Percentiles rank a stretch among this genome's conserved stretches.
Evolutionary conservation across 2,113 vertebrate species (phyloP).

Genomic region (Planiliza haematocheilus): DNA sequence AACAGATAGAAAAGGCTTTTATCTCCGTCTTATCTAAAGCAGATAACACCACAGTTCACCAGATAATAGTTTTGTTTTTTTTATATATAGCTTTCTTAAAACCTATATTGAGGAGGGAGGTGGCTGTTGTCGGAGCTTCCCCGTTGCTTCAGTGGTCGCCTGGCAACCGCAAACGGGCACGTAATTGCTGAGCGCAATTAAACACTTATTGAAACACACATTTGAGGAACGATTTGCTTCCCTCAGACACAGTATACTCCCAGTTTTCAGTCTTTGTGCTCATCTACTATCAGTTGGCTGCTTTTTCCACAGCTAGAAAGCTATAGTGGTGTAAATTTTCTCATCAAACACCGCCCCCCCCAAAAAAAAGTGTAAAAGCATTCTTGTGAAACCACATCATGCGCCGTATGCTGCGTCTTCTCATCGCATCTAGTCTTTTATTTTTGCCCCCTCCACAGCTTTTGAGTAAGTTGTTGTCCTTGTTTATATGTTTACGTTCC

Average conservation of each 20-base stretch:
- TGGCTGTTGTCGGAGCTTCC: not conserved
- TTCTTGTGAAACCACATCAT: not conserved
- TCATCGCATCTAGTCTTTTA: not conserved
- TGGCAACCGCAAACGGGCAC: too few species aligned
- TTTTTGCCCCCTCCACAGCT: not conserved
- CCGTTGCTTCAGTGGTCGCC: not conserved
- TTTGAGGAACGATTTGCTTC: too few species aligned
- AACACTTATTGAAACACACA: too few species aligned
- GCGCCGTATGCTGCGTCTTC: not conserved
- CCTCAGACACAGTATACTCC: too few species aligned
- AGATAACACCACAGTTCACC: not conserved
- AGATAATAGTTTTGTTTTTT: not conserved
- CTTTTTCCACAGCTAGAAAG: too few species aligned
- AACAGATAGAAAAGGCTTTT: not conserved
- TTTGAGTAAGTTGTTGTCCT: slow-evolving; percentile 33
- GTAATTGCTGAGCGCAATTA: too few species aligned
- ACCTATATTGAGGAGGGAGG: too few species aligned
- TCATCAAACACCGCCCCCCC: not conserved
- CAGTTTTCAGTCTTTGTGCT: too few species aligned
- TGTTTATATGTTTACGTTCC: slow-evolving; percentile 55
- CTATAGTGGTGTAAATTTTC: not conserved
- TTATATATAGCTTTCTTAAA: not conserved
- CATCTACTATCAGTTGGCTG: too few species aligned
- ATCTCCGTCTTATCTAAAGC: too few species aligned
- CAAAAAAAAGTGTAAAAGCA: slow-evolving; percentile 6